These are phyloP conservation scores for Diploscapter pachys DNA, from an alignment of 1,140 invertebrate genomes.

Conservation along the genomic window DNA sequence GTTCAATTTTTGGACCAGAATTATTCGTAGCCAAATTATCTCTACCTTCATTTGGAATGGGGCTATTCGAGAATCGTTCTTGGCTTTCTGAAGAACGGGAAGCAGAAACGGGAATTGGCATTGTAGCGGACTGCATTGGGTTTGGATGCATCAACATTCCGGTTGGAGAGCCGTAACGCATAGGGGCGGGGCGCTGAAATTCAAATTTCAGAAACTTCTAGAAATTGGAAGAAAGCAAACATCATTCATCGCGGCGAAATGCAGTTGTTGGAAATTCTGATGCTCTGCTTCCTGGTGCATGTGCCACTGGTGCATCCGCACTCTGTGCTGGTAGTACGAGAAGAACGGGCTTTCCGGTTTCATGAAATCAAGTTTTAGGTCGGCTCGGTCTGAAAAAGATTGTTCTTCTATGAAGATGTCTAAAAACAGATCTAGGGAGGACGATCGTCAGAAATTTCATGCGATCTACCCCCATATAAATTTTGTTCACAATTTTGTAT, in stretches of 20 bases:
- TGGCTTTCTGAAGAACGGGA: too few relatives aligned
- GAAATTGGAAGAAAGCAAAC: neutral
- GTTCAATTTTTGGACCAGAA: too few relatives aligned
- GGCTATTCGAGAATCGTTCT: too few relatives aligned
- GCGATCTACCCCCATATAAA: too few relatives aligned
- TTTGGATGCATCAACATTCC: neutral
- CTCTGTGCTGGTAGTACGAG: slow-evolving; percentile 29
- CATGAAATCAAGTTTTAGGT: slow-evolving; percentile 33
- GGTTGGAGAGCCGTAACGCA: neutral
- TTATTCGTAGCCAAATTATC: too few relatives aligned
- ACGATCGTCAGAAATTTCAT: too few relatives aligned
- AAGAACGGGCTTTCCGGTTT: slow-evolving; percentile 21
- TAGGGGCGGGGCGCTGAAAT: neutral
- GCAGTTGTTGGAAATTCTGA: neutral
- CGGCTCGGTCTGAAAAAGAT: slow-evolving; percentile 13
- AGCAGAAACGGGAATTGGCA: neutral
- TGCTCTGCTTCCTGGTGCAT: slow-evolving; percentile 10
- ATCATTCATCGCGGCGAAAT: neutral
- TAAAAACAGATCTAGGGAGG: too few relatives aligned
- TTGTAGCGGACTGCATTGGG: neutral
- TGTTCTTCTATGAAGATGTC: neutral
- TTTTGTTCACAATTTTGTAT: too few relatives aligned
- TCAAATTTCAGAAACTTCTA: neutral
- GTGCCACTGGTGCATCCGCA: slow-evolving; percentile 19
- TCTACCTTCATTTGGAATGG: too few relatives aligned